Evolutionary conservation across 2,797 vertebrate genomes (phyloP), one percentile per base, ranked within the genome.

Genomic region (Tangara arthus): DNA sequence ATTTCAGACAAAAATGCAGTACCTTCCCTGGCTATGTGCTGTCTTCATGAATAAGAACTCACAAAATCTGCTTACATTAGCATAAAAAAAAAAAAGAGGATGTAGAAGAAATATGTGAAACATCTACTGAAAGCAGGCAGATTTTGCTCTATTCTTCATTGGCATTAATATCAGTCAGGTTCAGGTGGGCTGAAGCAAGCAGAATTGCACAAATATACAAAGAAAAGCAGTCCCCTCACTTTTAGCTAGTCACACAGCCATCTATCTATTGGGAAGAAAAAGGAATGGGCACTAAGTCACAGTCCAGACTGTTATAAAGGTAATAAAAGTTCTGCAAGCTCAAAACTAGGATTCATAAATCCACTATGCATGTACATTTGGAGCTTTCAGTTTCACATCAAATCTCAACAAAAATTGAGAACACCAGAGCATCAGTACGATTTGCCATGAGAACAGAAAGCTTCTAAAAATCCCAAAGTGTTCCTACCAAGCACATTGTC

Each of bases 311-410:
- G 30, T 56, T 69, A 22, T 22, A 55, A 79, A 92, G 44, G 57
- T 83, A 89, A 86, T 86, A 65, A 71, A 95, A 95, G 9, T 30
- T 37, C 68, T 63, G 30, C 76, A 69, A 89, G 65, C 82, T 88
- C 42, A 50, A 72, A 87, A 61, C n/a, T 26, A 46, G 35, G 83
- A 87, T 72, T 60, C 71, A 78, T 93, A 94, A 89, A 95, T 84
- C 70, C 50, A 79, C 71, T 16, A 27, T 28, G 14, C 8, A 56
- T 8, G 27, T 32, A 71, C 47, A 60, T 80, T 71, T 61, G 30
- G 61, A 93, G 42, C 41, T 75, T 68, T 93, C 78, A 57, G 75
- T 86, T 95, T 91, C 83, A 96, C 65, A 83, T 89, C 50, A 87
- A 65, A 78, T 34, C 52, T 63, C 73, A 59, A 44, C 42, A 56